Percentiles rank a stretch among this genome's conserved stretches.
phyloP scores from a whole-genome alignment of 2,797 vertebrate genomes.

The Siniperca undulata region DNA sequence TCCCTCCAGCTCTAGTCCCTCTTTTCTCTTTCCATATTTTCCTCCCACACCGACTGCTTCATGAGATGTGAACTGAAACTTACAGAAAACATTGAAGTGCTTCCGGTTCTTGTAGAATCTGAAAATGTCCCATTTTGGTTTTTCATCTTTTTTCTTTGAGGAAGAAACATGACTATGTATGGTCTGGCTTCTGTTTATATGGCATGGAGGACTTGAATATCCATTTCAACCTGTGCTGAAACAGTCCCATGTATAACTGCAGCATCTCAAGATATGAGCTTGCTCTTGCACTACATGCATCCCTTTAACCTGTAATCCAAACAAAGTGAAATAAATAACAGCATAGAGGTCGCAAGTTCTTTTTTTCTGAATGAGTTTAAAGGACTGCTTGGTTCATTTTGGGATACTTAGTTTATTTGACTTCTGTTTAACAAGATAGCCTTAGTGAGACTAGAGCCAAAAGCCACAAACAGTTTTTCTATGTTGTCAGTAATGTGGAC shows the following conservation, averaged over 20 bases:
- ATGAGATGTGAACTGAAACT: slow-evolving; percentile 50
- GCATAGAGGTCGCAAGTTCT: neutral
- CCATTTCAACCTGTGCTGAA: slow-evolving; percentile 8
- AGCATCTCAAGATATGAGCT: neutral
- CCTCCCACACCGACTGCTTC: slow-evolving; percentile 72
- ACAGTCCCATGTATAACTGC: neutral
- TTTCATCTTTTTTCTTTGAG: slow-evolving; percentile 10
- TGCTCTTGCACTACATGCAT: no score
- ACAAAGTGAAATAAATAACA: neutral
- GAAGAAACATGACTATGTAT: slow-evolving; percentile 13
- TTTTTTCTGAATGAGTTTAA: neutral
- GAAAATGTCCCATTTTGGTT: neutral
- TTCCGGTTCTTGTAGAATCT: slow-evolving; percentile 20
- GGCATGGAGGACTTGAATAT: slow-evolving; percentile 7
- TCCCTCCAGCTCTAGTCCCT: slow-evolving; percentile 67
- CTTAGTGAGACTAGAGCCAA: neutral
- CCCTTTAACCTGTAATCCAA: neutral
- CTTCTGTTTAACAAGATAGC: neutral
- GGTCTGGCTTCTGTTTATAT: slow-evolving; percentile 30
- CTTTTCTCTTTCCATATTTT: slow-evolving; percentile 71
- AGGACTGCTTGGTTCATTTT: neutral
- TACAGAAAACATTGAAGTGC: slow-evolving; percentile 24
- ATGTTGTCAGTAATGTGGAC: neutral
- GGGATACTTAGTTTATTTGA: neutral
- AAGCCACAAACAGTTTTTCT: neutral